Base-by-base conservation (phyloP, 2,797 vertebrate species). In the Odontamblyopus rebecca region DNA sequence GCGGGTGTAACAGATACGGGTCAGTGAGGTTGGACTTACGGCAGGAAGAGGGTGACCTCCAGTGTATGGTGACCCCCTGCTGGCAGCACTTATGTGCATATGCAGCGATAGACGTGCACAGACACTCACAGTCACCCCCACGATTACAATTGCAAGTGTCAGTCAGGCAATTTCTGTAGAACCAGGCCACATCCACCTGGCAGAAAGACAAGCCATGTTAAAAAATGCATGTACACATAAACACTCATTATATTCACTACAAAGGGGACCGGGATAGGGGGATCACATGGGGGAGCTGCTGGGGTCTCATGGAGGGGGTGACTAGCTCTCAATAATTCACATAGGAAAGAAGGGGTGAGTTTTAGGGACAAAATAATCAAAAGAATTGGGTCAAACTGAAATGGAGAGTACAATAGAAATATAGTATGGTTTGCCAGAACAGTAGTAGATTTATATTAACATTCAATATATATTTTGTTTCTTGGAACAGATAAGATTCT, bases 91-190 rank as follows among this genome's bases (percentile, higher is more conserved):
- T 98, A 90, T 98, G 95, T 4, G 97, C 97, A 8, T 98, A 99
- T 0, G 96, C 97, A 16, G 97, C 97, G 13, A 99, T 95, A 57
- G 94, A 98, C 15, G 97, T 98, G 63, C 98, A 99, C 44, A 99
- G 90, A 80, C 98, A 99, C 84, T 98, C 97, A 1, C 98, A 98
- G 64, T 98, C 98, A 5, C 97, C 97, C 11, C 96, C 97, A 3
- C 98, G 96, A 78, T 98, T 97, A 89, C 98, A 99, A 85, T 98
- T 97, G 82, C 98, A 99, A 0, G 98, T 99, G 76, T 99, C 98
- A 72, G 97, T 98, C 76, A 99, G 94, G 80, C 98, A 99, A 78
- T 99, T 99, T 90, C 96, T 97, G 85, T 97, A 96, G 92, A 99
- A 99, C 92, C 97, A 99, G 82, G 97, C 96, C 86, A 99, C 97